These are phyloP conservation scores for Anarsia innoxiella DNA, from an alignment of 2,888 invertebrate genomes.

Conservation along the genomic window DNA sequence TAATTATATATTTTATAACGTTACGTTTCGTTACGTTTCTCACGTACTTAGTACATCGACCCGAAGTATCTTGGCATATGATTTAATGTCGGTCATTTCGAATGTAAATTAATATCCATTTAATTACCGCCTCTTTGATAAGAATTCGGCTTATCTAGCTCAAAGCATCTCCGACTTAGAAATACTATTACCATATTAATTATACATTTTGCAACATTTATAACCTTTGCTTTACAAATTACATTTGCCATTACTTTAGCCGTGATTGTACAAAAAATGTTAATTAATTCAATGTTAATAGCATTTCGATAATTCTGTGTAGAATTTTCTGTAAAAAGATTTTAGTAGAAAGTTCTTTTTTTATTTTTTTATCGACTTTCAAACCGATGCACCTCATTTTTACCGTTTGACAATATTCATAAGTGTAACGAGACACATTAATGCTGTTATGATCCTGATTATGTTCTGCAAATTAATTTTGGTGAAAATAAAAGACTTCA, in stretches of 20 bases:
- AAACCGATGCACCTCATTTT: no score
- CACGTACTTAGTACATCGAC: slow-evolving; percentile 50
- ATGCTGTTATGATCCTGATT: slow-evolving; percentile 1
- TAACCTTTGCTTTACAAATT: slow-evolving; percentile 18
- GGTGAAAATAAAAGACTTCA: neutral
- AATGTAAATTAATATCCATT: slow-evolving; percentile 54
- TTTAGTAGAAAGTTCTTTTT: neutral
- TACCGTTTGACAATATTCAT: no score
- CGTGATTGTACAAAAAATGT: no score
- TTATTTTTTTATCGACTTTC: no score
- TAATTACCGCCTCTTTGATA: slow-evolving; percentile 46
- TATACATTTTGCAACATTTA: slow-evolving; percentile 33
- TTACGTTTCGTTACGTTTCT: slow-evolving; percentile 26
- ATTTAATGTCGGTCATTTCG: slow-evolving; percentile 41
- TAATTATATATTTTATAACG: neutral
- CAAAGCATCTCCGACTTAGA: slow-evolving; percentile 27
- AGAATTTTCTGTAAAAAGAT: no score
- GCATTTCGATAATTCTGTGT: no score
- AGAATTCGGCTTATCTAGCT: slow-evolving; percentile 35
- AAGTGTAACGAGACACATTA: no score
- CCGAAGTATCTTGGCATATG: slow-evolving; percentile 39
- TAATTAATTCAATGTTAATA: slow-evolving; percentile 10
- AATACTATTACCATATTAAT: slow-evolving; percentile 39
- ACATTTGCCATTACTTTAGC: slow-evolving; percentile 8
- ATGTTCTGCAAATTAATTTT: slow-evolving; percentile 2